Base-by-base conservation (phyloP, 2,888 invertebrate species). In the Corbicula japonica region DNA sequence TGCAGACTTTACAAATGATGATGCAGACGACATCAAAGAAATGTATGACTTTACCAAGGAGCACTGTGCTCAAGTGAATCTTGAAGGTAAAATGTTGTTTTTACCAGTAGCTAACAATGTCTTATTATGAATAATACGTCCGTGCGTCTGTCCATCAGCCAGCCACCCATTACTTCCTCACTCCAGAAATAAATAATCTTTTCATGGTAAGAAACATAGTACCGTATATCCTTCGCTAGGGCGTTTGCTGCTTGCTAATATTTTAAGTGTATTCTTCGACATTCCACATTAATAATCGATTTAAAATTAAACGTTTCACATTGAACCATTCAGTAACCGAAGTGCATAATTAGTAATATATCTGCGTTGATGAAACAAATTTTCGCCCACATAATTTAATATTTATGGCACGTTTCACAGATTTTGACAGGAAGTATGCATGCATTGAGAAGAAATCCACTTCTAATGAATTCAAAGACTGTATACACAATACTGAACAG, bases 41-140 rank as follows among this genome's bases (percentile, higher is more conserved):
- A 61, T 77, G 60, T 77, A 77, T 34, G 46, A 66, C 21, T 77
- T 77, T 23, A 52, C 38, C 10, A 66, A 72, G 21, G 62, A 71
- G 23, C 76, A 77, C 35, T 77, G 76, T 26, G 46, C 44, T 23
- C 34, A 23, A 1, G 66, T 77, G 10, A 60, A 44, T 1, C 8
- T 44, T 5, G 26, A 28, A 34, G 76, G 76, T 72, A 66, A n/a
- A n/a, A n/a, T n/a, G n/a, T n/a, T n/a, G n/a, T n/a, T n/a, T 38
- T 38, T 38, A 15, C 8, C 10, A 38, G 41, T 12, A 12, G 8
- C 18, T 8, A 38, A 38, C 41, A 15, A 38, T 38, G 41, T 8
- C 41, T 18, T 38, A 15, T 8, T 12, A 38, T 38, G 41, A 38
- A 12, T 38, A 15, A 12, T 38, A 38, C 8, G 41, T 18, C 8